phyloP scores from a whole-genome alignment of 1,140 invertebrate species.

The Meloidogyne hapla region DNA sequence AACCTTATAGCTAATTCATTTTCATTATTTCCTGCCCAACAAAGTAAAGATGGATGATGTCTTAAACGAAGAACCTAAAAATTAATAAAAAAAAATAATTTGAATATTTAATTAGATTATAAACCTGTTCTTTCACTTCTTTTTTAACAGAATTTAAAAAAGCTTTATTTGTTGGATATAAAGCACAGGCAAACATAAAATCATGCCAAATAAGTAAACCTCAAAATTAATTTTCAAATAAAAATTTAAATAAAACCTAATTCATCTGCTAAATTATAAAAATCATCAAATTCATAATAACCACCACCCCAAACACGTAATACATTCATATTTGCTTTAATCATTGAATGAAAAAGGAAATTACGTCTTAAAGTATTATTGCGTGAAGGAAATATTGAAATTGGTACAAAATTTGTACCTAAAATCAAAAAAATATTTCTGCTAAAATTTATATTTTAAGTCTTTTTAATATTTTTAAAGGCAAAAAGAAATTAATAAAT shows the following conservation, averaged over 20 bases:
- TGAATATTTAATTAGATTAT: not conserved
- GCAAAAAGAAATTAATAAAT: slow-evolving; percentile 9
- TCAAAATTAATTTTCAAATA: slow-evolving; percentile 42
- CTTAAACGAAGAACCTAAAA: slow-evolving; percentile 75
- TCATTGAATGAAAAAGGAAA: slow-evolving; percentile 73
- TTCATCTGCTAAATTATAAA: slow-evolving; percentile 76
- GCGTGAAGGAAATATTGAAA: slow-evolving; percentile 32
- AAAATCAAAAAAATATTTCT: slow-evolving; percentile 10
- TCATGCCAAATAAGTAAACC: slow-evolving; percentile 68
- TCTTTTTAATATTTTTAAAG: not conserved
- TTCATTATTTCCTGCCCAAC: slow-evolving; percentile 92
- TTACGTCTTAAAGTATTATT: slow-evolving; percentile 30
- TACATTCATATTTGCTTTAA: slow-evolving; percentile 85
- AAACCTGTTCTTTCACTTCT: slow-evolving; percentile 79
- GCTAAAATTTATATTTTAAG: slow-evolving; percentile 9
- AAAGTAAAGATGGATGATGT: slow-evolving; percentile 81
- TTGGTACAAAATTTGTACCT: slow-evolving; percentile 41
- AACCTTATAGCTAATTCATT: slow-evolving; percentile 74
- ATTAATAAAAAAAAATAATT: not conserved
- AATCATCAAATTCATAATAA: slow-evolving; percentile 84
- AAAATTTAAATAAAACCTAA: slow-evolving; percentile 58
- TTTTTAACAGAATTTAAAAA: slow-evolving; percentile 75
- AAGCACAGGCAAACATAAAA: slow-evolving; percentile 92
- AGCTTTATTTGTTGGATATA: slow-evolving; percentile 79
- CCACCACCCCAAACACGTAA: slow-evolving; percentile 96